Conservation (phyloP, 2,888 invertebrate genomes). For the Nymphalis urticae region DNA sequence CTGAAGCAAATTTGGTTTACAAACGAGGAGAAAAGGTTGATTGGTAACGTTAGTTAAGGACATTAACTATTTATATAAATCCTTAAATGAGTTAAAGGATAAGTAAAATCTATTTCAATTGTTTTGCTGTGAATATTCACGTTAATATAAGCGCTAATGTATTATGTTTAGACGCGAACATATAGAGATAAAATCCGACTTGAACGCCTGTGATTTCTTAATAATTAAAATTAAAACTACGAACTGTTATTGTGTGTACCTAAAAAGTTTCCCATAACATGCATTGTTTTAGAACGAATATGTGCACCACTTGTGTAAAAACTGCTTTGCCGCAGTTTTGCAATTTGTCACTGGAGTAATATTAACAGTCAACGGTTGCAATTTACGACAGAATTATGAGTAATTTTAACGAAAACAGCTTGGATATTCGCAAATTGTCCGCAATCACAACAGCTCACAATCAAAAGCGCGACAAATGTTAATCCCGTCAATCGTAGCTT, state of each 20-base stretch:
- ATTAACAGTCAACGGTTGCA: slow-evolving; percentile 13
- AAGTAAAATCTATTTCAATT: not conserved
- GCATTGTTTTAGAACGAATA: slow-evolving; percentile 63
- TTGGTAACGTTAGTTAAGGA: too few species aligned
- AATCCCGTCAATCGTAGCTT: not conserved
- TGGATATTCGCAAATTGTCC: slow-evolving; percentile 14
- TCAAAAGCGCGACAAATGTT: not conserved
- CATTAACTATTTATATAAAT: too few species aligned
- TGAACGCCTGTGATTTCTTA: slow-evolving; percentile 49
- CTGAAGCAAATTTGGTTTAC: too few species aligned
- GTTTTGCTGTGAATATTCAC: not conserved
- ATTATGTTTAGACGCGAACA: slow-evolving; percentile 16
- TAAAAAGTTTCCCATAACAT: slow-evolving; percentile 64
- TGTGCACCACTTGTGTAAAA: slow-evolving; percentile 65
- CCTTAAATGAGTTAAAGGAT: too few species aligned
- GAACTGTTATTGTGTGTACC: slow-evolving; percentile 57
- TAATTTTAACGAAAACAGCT: slow-evolving; percentile 23
- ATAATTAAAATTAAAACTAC: slow-evolving; percentile 60
- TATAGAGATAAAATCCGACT: slow-evolving; percentile 32
- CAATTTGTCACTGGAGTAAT: slow-evolving; percentile 48
- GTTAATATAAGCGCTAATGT: not conserved
- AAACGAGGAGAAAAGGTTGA: too few species aligned
- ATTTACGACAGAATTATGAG: slow-evolving; percentile 15
- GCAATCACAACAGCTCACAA: not conserved
- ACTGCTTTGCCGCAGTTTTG: slow-evolving; percentile 60